Percentiles rank a stretch among this genome's conserved stretches.
Conservation (phyloP, 2,888 invertebrate genomes). For the Stenichneumon culpator region DNA sequence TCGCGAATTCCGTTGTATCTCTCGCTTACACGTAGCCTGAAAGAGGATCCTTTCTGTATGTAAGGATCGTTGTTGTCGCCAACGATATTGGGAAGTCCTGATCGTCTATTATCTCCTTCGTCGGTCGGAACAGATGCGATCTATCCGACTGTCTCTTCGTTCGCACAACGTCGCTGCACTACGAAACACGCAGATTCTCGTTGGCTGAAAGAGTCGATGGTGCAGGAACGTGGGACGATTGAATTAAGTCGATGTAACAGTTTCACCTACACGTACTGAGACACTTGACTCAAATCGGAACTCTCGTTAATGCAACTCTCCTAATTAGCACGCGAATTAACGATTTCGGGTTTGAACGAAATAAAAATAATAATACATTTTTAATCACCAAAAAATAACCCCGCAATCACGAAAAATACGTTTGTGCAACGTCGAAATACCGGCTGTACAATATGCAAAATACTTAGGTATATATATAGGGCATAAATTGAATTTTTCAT, state of each 20-base stretch:
- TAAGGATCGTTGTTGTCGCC: not conserved
- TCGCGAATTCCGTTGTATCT: conserved; percentile 29
- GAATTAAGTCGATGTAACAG: conserved; percentile 48
- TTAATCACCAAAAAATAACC: too few relatives aligned
- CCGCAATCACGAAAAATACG: too few relatives aligned
- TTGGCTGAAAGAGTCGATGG: conserved; percentile 31
- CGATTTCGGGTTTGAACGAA: conserved; percentile 24
- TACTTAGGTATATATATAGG: too few relatives aligned
- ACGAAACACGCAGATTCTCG: not conserved
- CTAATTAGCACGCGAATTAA: conserved; percentile 21
- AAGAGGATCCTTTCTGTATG: not conserved
- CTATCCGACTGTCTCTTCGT: not conserved
- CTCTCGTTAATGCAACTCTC: conserved; percentile 36
- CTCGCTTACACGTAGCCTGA: not conserved
- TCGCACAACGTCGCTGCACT: too few relatives aligned
- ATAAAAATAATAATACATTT: not conserved
- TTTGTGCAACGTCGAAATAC: too few relatives aligned
- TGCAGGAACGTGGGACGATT: conserved; percentile 58
- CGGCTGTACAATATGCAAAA: too few relatives aligned
- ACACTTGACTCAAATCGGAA: conserved; percentile 25
- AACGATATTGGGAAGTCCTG: not conserved
- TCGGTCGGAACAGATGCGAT: not conserved
- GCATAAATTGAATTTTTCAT: too few relatives aligned
- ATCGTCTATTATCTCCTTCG: not conserved
- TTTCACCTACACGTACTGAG: conserved; percentile 25